Conservation (phyloP, 2,113 vertebrate species). For the Hippocampus zosterae region DNA sequence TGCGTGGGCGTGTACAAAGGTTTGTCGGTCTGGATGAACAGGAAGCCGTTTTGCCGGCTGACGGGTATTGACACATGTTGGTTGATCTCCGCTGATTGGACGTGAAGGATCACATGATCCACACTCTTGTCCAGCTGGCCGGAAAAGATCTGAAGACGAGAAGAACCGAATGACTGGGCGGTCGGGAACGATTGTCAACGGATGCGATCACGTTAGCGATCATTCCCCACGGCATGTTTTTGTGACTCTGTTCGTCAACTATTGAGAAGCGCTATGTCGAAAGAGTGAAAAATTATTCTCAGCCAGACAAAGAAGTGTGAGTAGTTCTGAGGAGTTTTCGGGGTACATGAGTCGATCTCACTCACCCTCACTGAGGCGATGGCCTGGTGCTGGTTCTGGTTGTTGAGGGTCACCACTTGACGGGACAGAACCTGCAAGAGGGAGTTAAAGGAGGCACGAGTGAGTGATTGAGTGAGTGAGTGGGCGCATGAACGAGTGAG, state of each 20-base stretch:
- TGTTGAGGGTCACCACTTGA: slow-evolving; percentile 60
- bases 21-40: slow-evolving; percentile 91
- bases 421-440: slow-evolving; percentile 44
- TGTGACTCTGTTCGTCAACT: neutral
- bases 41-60: slow-evolving; percentile 81
- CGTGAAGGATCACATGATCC: slow-evolving; percentile 75
- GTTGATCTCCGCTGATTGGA: slow-evolving; percentile 74
- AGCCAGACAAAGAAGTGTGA: too few species aligned
- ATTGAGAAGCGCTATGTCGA: too few species aligned
- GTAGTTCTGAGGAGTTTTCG: neutral
- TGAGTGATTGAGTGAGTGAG: neutral
- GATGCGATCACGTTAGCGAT: too few species aligned
- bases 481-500: neutral
- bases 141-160: slow-evolving; percentile 70
- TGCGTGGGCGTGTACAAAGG: slow-evolving; percentile 88
- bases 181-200: neutral
- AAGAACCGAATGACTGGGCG: neutral
- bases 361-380: slow-evolving; percentile 73
- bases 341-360: neutral
- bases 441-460: neutral
- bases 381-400: slow-evolving; percentile 75
- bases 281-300: too few species aligned
- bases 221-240: too few species aligned
- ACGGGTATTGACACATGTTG: slow-evolving; percentile 69
- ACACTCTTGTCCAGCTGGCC: slow-evolving; percentile 57